Percentiles rank a stretch among this genome's conserved stretches.
These are phyloP conservation scores for Labrus mixtus DNA, from an alignment of 2,113 vertebrate genomes.

Conservation along the genomic window DNA sequence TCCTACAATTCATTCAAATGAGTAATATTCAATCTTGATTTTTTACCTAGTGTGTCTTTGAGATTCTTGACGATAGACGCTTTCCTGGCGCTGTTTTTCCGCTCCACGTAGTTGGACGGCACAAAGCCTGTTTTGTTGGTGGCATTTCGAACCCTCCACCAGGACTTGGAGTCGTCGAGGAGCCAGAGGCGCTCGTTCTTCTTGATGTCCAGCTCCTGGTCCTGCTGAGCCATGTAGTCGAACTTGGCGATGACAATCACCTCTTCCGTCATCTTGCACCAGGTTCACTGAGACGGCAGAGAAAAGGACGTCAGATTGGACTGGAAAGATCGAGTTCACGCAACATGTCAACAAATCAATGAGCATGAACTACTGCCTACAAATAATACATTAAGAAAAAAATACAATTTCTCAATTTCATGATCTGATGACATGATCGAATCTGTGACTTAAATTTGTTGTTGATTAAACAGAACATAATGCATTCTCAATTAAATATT, in stretches of 20 bases:
- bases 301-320: background rate
- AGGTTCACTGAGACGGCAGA: conserved; percentile 69
- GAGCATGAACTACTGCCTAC: too few relatives aligned
- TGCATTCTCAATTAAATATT: too few relatives aligned
- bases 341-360: too few relatives aligned
- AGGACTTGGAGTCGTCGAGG: conserved; percentile 93
- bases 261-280: conserved; percentile 93
- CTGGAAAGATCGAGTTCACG: background rate
- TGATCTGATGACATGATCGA: too few relatives aligned
- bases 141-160: conserved; percentile 93
- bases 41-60: conserved; percentile 91
- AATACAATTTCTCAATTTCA: too few relatives aligned
- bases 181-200: conserved; percentile 93
- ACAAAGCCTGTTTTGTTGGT: conserved; percentile 94
- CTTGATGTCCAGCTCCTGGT: conserved; percentile 94
- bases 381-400: too few relatives aligned
- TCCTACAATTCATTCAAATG: too few relatives aligned
- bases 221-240: conserved; percentile 94
- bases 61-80: conserved; percentile 93
- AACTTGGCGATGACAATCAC: conserved; percentile 94
- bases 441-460: too few relatives aligned
- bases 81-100: conserved; percentile 93
- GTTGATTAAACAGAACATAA: too few relatives aligned
- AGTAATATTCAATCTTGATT: background rate
- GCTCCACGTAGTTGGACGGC: conserved; percentile 93